Percentiles rank a stretch among this genome's conserved stretches.
Conservation (phyloP, 2,888 invertebrate genomes). For the Netelia inedita region DNA sequence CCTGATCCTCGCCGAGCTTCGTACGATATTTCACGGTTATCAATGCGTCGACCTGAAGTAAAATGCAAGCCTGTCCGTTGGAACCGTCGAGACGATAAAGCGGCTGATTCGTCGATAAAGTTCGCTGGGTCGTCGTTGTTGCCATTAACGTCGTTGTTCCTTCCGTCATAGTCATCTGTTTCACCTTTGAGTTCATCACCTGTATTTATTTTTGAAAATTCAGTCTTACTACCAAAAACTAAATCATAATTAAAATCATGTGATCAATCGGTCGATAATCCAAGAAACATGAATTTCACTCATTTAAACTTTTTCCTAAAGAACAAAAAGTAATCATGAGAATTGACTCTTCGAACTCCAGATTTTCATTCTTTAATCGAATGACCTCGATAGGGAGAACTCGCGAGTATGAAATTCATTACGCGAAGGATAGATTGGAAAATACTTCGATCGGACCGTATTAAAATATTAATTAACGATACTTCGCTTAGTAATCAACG, state of each 20-base stretch:
- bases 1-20: constrained; percentile 88
- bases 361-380: too few species aligned
- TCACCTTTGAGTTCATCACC: constrained; percentile 75
- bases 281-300: neutral
- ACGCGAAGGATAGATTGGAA: too few species aligned
- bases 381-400: too few species aligned
- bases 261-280: neutral
- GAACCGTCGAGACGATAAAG: constrained; percentile 90
- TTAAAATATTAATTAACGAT: too few species aligned
- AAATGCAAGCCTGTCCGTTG: constrained; percentile 92
- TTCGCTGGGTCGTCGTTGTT: constrained; percentile 84
- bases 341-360: too few species aligned
- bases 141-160: constrained; percentile 84
- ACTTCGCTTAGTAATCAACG: too few species aligned
- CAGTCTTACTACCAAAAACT: neutral
- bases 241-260: neutral
- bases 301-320: neutral
- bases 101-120: constrained; percentile 80
- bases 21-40: constrained; percentile 90
- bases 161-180: constrained; percentile 79
- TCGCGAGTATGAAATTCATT: too few species aligned
- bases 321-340: neutral
- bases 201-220: constrained; percentile 61
- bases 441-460: too few species aligned
- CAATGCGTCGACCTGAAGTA: constrained; percentile 92